Base-by-base conservation (phyloP, 2,113 vertebrate genomes). In the Oplegnathus fasciatus region DNA sequence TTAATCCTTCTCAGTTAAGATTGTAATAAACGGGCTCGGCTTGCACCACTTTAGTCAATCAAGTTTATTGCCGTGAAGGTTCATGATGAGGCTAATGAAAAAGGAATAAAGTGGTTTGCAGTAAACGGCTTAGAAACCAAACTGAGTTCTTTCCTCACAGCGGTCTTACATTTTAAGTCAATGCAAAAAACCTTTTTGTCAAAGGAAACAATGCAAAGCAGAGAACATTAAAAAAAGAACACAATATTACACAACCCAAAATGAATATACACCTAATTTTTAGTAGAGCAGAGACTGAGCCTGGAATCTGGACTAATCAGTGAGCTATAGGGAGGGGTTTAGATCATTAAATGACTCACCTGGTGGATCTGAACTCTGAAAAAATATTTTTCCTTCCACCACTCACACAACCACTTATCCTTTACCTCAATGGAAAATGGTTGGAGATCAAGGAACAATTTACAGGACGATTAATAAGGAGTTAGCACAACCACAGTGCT, bases 1-100 rank as follows among this genome's bases (percentile, higher is more conserved):
- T 81, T 86, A 90, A 90, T 88, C 80, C 78, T 50, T 17, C 84
- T 84, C 60, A n/a, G 86, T 81, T 75, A 58, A 92, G 85, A 82
- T 81, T 60, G 87, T 65, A 84, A 86, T 88, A 91, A 88, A 90
- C 6, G 0, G 61, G 78, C 82, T 83, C 64, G 11, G 69, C 78
- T 85, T 83, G 75, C 77, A 71, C 44, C 50, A 71, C 84, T 88
- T 90, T 48, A 75, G 73, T 84, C 82, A 84, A 74, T 88, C 82
- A 85, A 60, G 42, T 91, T 83, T 89, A 84, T 76, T 78, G 61
- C 73, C 1, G 9, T 40, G 34, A 78, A 86, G 65, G 80, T 81
- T 75, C 68, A 79, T 28, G 74, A 86, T 66, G 75, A 82, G 67
- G 62, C 61, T 85, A 76, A 76, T 86, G 34, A 86, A 89, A 84